These are phyloP conservation scores for Pomatostomus ruficeps DNA, from an alignment of 2,113 vertebrate genomes.

Conservation along the genomic window DNA sequence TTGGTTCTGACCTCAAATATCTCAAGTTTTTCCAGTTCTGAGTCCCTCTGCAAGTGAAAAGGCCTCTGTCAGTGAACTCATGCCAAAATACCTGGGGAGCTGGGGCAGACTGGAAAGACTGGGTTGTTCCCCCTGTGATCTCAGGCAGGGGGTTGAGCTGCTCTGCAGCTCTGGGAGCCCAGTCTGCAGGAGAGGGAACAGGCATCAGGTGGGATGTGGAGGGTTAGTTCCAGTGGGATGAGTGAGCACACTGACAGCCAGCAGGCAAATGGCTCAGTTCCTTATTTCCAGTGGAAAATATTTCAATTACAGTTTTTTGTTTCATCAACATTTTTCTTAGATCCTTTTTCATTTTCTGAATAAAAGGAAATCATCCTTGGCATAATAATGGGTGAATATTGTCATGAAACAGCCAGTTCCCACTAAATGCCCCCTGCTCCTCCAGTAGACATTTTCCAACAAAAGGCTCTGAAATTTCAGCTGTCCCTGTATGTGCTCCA, in stretches of 20 bases:
- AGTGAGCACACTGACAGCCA: neutral
- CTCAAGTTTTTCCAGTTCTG: slow-evolving; percentile 51
- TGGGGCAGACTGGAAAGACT: slow-evolving; percentile 17
- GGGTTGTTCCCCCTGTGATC: neutral
- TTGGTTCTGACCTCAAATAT: slow-evolving; percentile 26
- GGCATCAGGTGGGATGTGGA: slow-evolving; percentile 22
- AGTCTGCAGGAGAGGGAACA: neutral
- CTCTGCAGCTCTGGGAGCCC: neutral
- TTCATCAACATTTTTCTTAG: slow-evolving; percentile 32
- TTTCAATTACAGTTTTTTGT: neutral
- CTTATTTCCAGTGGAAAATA: slow-evolving; percentile 45
- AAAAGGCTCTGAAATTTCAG: slow-evolving; percentile 35
- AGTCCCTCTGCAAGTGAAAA: slow-evolving; percentile 8
- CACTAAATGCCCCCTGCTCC: neutral
- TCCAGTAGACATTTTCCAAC: slow-evolving; percentile 25
- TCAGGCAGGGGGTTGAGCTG: neutral
- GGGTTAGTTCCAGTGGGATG: neutral
- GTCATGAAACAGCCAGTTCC: neutral
- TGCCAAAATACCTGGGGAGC: slow-evolving; percentile 46
- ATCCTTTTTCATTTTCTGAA: slow-evolving; percentile 27
- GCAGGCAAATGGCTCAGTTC: slow-evolving; percentile 32
- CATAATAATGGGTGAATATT: slow-evolving; percentile 9
- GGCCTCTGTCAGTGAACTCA: neutral
- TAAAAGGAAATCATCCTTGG: slow-evolving; percentile 12
- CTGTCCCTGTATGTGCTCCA: neutral